Base-by-base conservation (phyloP, 2,113 vertebrate species). In the Microtus ochrogaster region DNA sequence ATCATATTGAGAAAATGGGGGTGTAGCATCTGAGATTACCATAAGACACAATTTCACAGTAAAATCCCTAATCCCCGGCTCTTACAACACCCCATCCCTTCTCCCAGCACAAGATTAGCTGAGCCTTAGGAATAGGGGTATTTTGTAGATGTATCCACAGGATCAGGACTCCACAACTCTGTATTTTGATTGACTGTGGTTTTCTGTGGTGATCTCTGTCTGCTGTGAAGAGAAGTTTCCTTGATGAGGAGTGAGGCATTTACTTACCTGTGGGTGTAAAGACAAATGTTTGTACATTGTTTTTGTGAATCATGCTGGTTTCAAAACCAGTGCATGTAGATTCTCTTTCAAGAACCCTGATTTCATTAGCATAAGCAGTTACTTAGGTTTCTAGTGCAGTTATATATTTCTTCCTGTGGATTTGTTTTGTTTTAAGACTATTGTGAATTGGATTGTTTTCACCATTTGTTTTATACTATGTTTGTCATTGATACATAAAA, bases 81-180 rank as follows among this genome's bases (percentile, higher is more conserved):
- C 2, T 76, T 76, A 44, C 2, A 13, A 7, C 5, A 58, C 0
- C 5, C 55, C 17, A 5, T 19, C 5, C 11, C 22, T 11, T 12
- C 10, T 39, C 39, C 22, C 39, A 28, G 73, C 4, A 76, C 73
- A 13, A 12, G 12, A 41, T 28, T 44, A 24, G 10, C 11, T 76
- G 73, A 44, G 73, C 73, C 39, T 41, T 41, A 26, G 21, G 4
- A 41, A 39, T 24, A 24, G 39, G 72, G 39, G 72, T 41, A 39
- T 24, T 74, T 74, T 74, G 39, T 41, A 24, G 9, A 24, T 74
- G 19, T 22, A 74, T 22, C n/a, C 72, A 41, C n/a, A 22, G 17
- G 26, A 7, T 7, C 36, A 19, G 36, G 70, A 17, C 36, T 72
- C 17, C 33, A n/a, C 26, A 68, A 33, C 12, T 68, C 70, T 22